Conservation (phyloP, 1,140 invertebrate species). For the Tetranychus urticae region DNA sequence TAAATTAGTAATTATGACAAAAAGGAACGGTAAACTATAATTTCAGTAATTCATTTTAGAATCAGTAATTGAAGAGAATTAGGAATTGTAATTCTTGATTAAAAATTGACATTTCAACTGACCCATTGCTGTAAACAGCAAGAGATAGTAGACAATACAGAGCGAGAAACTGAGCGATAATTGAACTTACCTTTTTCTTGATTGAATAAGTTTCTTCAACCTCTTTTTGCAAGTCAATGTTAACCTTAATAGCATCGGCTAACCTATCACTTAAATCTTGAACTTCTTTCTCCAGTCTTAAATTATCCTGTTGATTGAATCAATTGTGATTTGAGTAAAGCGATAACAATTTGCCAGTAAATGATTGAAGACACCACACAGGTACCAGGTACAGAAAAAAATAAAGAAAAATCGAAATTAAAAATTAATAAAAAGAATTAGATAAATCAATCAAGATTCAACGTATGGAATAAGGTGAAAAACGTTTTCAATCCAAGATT, state of each 20-base stretch:
- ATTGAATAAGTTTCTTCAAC: slow-evolving; percentile 25
- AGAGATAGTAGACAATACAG: not conserved
- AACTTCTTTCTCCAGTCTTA: slow-evolving; percentile 38
- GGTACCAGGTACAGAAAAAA: too few relatives aligned
- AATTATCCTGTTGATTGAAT: slow-evolving; percentile 24
- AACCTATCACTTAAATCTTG: slow-evolving; percentile 31
- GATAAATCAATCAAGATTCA: too few relatives aligned
- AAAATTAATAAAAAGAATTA: too few relatives aligned
- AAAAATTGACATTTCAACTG: too few relatives aligned
- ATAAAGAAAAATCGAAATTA: too few relatives aligned
- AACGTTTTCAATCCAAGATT: too few relatives aligned
- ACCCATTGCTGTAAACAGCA: not conserved
- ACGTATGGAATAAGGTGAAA: too few relatives aligned
- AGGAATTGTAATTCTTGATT: too few relatives aligned
- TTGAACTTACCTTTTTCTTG: slow-evolving; percentile 25
- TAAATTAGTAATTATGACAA: too few relatives aligned
- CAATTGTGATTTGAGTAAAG: not conserved
- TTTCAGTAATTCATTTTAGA: too few relatives aligned
- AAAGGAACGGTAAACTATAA: too few relatives aligned
- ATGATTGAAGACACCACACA: not conserved
- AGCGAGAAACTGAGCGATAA: not conserved
- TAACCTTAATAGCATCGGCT: slow-evolving; percentile 19
- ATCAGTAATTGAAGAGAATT: too few relatives aligned
- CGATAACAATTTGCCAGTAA: not conserved
- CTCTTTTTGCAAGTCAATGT: slow-evolving; percentile 23